Evolutionary conservation across 92 coral and sea anemone species (phyloP).

Genomic region (Isaurus tuberculatus): DNA sequence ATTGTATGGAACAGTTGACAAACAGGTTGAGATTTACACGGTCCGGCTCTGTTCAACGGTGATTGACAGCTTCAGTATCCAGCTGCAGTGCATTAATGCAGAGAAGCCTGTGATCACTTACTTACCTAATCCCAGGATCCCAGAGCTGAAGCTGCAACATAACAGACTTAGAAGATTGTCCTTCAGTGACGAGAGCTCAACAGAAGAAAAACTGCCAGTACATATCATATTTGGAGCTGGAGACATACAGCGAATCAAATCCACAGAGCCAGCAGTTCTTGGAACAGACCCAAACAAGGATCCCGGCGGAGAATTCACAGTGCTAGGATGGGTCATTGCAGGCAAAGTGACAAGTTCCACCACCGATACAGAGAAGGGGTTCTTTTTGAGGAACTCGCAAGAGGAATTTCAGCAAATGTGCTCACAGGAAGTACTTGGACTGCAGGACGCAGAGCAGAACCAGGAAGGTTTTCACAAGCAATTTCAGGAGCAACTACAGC

Average conservation of each 20-base stretch:
- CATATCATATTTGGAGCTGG: conserved; percentile 69
- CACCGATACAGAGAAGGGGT: too few species aligned
- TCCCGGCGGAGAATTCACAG: conserved; percentile 74
- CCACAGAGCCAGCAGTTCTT: conserved; percentile 59
- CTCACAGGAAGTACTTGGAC: conserved; percentile 76
- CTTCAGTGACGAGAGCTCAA: conserved; percentile 62
- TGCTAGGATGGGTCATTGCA: conserved; percentile 61
- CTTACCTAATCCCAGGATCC: conserved; percentile 58
- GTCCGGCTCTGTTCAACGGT: conserved; percentile 39
- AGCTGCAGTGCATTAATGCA: conserved; percentile 48
- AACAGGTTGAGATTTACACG: conserved; percentile 55
- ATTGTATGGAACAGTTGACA: conserved; percentile 67
- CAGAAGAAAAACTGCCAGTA: conserved; percentile 51
- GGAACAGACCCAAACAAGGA: conserved; percentile 71
- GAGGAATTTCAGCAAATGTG: conserved; percentile 72
- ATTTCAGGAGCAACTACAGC: conserved; percentile 60
- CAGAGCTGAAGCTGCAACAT: conserved; percentile 57
- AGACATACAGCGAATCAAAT: conserved; percentile 59
- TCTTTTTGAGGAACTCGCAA: too few species aligned
- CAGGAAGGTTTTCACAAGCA: conserved; percentile 47
- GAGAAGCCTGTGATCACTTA: conserved; percentile 63
- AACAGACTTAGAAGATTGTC: conserved; percentile 31
- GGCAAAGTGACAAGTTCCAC: conserved; percentile 30
- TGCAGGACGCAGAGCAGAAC: conserved; percentile 35
- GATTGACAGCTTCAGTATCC: conserved; percentile 40